Conservation (phyloP, 2,888 invertebrate genomes). For the Drosophila infuscata region DNA sequence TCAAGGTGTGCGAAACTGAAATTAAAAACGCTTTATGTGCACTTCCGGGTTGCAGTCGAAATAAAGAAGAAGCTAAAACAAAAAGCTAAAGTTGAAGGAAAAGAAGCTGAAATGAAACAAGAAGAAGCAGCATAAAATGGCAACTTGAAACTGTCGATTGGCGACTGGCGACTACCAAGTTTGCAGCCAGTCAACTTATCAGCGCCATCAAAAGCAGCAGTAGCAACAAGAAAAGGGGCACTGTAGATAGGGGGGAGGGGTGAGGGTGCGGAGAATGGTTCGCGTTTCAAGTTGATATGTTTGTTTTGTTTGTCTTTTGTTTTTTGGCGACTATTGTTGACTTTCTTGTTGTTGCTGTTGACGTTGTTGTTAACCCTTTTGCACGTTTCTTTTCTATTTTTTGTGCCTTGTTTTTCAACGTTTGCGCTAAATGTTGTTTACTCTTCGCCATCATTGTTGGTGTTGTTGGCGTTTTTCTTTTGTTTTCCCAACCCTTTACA, state of each 20-base stretch:
- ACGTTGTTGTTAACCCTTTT: slow-evolving; percentile 67
- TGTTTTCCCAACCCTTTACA: slow-evolving; percentile 57
- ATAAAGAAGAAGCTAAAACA: neutral
- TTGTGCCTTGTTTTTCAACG: slow-evolving; percentile 40
- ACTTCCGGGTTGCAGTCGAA: slow-evolving; percentile 65
- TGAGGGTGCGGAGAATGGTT: slow-evolving; percentile 1
- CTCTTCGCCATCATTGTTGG: slow-evolving; percentile 73
- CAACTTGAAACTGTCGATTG: neutral
- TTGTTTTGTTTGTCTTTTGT: slow-evolving; percentile 73
- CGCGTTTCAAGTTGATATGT: slow-evolving; percentile 71
- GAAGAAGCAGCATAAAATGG: slow-evolving; percentile 1
- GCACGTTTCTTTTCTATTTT: slow-evolving; percentile 50
- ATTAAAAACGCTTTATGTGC: slow-evolving; percentile 74
- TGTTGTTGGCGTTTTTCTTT: slow-evolving; percentile 68
- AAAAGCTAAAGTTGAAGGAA: slow-evolving; percentile 15
- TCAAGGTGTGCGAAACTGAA: slow-evolving; percentile 64
- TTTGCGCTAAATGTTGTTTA: slow-evolving; percentile 79
- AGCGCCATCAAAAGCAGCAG: slow-evolving; percentile 48
- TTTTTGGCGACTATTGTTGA: slow-evolving; percentile 45
- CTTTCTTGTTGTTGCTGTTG: slow-evolving; percentile 11
- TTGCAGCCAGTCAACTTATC: slow-evolving; percentile 53
- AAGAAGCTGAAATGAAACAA: neutral
- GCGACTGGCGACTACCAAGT: slow-evolving; percentile 2
- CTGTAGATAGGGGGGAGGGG: neutral
- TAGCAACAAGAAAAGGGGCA: slow-evolving; percentile 12